These are phyloP conservation scores for Pristionchus arcanus DNA, from an alignment of 2,888 invertebrate species.

Conservation along the genomic window DNA sequence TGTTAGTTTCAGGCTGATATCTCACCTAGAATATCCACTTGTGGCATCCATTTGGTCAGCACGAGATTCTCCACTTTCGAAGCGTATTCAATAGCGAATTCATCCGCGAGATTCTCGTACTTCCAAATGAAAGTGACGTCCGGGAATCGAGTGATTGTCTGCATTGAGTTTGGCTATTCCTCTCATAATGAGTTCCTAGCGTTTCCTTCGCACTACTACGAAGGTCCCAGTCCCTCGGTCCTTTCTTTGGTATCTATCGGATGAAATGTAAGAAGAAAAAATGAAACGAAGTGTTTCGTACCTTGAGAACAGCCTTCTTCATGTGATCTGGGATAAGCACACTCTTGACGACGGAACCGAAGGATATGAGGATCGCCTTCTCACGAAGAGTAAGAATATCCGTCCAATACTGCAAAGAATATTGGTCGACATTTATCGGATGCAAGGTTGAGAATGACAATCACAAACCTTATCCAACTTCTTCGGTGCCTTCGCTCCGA, in stretches of 20 bases:
- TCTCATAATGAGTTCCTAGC: too few relatives aligned
- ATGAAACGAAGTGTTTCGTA: not conserved
- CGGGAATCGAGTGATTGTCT: not conserved
- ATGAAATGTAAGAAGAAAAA: too few relatives aligned
- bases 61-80: conserved; percentile 13
- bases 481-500: conserved; percentile 22
- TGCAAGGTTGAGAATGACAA: not conserved
- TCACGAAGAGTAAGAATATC: conserved; percentile 58
- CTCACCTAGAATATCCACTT: conserved; percentile 14
- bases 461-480: conserved; percentile 24
- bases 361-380: conserved; percentile 64
- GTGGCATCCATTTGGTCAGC: conserved; percentile 6
- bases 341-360: conserved; percentile 62
- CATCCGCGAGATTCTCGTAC: not conserved
- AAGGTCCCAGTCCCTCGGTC: too few relatives aligned
- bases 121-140: conserved; percentile 27
- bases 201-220: too few relatives aligned
- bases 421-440: not conserved
- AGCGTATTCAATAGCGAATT: not conserved
- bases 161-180: not conserved
- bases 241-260: too few relatives aligned
- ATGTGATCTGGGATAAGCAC: not conserved
- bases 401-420: conserved; percentile 57
- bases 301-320: conserved; percentile 12
- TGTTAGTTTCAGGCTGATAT: too few relatives aligned